Conservation (phyloP, 2,888 invertebrate species). For the Entomobrya multifasciata region DNA sequence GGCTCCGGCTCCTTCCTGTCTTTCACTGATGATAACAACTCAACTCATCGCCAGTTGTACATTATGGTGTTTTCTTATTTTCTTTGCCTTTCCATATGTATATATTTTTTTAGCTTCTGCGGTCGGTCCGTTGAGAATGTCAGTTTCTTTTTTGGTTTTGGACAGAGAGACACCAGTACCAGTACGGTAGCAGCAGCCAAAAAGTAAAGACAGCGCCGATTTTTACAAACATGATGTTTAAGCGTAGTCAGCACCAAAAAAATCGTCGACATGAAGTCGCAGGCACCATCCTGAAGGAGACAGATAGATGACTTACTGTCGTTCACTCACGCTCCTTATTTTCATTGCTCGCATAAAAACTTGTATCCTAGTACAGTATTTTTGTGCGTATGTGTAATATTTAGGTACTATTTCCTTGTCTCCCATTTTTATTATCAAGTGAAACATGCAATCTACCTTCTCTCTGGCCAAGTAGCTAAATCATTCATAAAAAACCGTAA, state of each 20-base stretch:
- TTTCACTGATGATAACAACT: slow-evolving; percentile 50
- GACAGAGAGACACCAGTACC: slow-evolving; percentile 3
- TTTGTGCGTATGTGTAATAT: background rate
- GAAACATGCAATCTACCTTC: slow-evolving; percentile 47
- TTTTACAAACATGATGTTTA: slow-evolving; percentile 29
- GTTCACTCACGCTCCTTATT: slow-evolving; percentile 32
- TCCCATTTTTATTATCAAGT: slow-evolving; percentile 10
- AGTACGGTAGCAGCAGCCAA: background rate
- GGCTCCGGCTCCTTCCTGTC: slow-evolving; percentile 70
- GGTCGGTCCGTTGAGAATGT: background rate
- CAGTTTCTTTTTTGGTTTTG: background rate
- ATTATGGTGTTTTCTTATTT: background rate
- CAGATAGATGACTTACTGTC: slow-evolving; percentile 67
- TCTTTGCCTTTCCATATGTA: background rate
- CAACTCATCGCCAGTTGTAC: slow-evolving; percentile 19
- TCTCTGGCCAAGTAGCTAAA: slow-evolving; percentile 56
- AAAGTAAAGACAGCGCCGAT: background rate
- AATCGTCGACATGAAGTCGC: slow-evolving; percentile 63
- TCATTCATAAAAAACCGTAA: slow-evolving; percentile 62
- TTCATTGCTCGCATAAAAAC: background rate
- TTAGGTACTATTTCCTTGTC: background rate
- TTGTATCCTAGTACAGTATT: background rate
- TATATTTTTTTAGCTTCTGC: background rate
- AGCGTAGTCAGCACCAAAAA: slow-evolving; percentile 35
- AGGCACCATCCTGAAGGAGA: slow-evolving; percentile 58